Base-by-base conservation (phyloP, 1,140 invertebrate genomes). In the Agraylea sexmaculata region DNA sequence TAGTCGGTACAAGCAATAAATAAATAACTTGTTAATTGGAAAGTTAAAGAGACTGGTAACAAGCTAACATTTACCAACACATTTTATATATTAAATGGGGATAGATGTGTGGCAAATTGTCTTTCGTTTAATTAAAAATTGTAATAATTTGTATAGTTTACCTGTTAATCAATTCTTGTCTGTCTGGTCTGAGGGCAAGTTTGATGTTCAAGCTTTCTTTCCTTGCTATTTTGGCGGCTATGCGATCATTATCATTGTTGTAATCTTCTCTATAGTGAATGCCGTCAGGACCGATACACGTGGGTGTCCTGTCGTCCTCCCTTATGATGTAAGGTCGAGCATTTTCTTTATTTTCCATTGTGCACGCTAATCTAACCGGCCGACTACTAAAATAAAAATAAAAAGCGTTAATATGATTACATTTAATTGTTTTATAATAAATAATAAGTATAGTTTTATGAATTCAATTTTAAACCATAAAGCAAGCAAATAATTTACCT, bases 121-220 rank as follows among this genome's bases (percentile, higher is more conserved):
- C n/a, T n/a, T n/a, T n/a, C n/a, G n/a, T n/a, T n/a, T n/a, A n/a
- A n/a, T n/a, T n/a, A n/a, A n/a, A n/a, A n/a, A n/a, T n/a, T n/a
- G n/a, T n/a, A n/a, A n/a, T n/a, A n/a, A n/a, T n/a, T n/a, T n/a
- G n/a, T n/a, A n/a, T 5, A 8, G 35, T 19, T 21, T 53, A 67
- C 64, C 64, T 69, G 58, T 96, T 95, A 47, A 96, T 93, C 39
- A 97, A 75, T 63, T 96, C 92, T 64, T 94, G 88, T 37, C 83
- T 73, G 58, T 92, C 82, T 4, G 92, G 92, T 41, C 93, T 73
- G 45, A 94, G 72, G 48, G 87, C 83, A 43, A 97, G 70, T 62
- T 97, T 96, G 53, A 93, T 66, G 36, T 93, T 93, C 50, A 98
- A 71, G 57, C 91, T 96, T 64, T 99, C 93, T 62, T 94, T 93